These are phyloP conservation scores for Odontomachus brunneus DNA, from an alignment of 1,140 invertebrate genomes.

Conservation along the genomic window DNA sequence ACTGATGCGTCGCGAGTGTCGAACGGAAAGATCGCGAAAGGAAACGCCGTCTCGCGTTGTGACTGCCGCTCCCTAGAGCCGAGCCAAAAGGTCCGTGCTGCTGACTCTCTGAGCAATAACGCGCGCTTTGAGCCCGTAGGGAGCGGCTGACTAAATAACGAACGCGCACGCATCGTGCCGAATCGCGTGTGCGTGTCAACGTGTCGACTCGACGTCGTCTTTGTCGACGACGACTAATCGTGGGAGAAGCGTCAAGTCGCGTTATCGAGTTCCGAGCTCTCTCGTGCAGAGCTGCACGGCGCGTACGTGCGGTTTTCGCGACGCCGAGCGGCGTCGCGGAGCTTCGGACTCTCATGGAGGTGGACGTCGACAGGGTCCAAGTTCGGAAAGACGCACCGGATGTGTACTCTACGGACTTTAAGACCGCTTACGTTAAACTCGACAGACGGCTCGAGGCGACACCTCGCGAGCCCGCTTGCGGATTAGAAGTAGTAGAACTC, in stretches of 20 bases:
- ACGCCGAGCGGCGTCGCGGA: too few species aligned
- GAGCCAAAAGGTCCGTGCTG: constrained; percentile 56
- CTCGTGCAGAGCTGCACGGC: background rate
- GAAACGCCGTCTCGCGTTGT: constrained; percentile 43
- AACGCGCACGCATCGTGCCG: constrained; percentile 37
- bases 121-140: constrained; percentile 50
- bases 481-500: background rate
- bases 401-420: constrained; percentile 50
- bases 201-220: constrained; percentile 38
- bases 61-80: constrained; percentile 45
- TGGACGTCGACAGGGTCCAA: constrained; percentile 1
- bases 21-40: constrained; percentile 31
- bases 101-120: constrained; percentile 65
- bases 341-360: constrained; percentile 29
- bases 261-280: constrained; percentile 35
- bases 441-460: constrained; percentile 57
- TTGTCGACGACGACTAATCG: constrained; percentile 17
- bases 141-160: constrained; percentile 36
- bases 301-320: constrained; percentile 10
- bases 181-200: constrained; percentile 24
- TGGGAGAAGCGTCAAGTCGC: background rate
- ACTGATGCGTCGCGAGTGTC: constrained; percentile 71
- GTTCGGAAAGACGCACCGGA: constrained; percentile 21
- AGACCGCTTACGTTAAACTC: constrained; percentile 42
- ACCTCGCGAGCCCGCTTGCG: constrained; percentile 50